Conservation (phyloP, 1,140 invertebrate species). For the Potamilus streckersoni region DNA sequence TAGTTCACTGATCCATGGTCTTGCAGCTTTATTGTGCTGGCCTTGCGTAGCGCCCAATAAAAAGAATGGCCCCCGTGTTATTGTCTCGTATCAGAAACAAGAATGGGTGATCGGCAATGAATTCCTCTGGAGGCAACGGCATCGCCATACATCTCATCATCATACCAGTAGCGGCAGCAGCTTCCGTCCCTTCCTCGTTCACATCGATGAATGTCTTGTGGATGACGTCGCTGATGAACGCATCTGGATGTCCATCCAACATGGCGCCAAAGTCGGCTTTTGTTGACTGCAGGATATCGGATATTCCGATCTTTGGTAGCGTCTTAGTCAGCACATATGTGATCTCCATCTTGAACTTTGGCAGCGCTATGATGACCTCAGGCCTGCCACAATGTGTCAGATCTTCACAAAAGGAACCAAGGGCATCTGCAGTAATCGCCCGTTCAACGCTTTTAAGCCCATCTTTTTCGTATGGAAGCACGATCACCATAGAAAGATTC, state of each 20-base stretch:
- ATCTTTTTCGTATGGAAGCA: constrained; percentile 73
- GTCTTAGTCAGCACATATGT: constrained; percentile 70
- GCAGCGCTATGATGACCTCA: constrained; percentile 68
- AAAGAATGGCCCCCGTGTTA: constrained; percentile 50
- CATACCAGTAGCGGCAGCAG: constrained; percentile 64
- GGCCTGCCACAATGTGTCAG: neutral
- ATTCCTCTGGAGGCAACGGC: constrained; percentile 42
- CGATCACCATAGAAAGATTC: constrained; percentile 76
- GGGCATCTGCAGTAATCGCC: constrained; percentile 67
- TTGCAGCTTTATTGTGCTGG: constrained; percentile 2
- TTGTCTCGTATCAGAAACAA: constrained; percentile 80
- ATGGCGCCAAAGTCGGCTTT: constrained; percentile 74
- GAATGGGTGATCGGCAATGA: constrained; percentile 81
- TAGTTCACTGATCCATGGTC: too few species aligned
- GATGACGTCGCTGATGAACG: constrained; percentile 46
- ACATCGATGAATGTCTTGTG: constrained; percentile 68
- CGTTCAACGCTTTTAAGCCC: constrained; percentile 69
- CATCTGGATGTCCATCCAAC: constrained; percentile 9
- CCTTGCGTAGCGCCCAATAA: constrained; percentile 51
- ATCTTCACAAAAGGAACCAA: constrained; percentile 57
- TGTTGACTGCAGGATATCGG: constrained; percentile 73
- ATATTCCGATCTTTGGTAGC: constrained; percentile 70
- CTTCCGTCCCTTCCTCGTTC: constrained; percentile 68
- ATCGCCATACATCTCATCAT: constrained; percentile 31
- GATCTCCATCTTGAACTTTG: constrained; percentile 77